Percentiles rank a stretch among this genome's conserved stretches.
Conservation (phyloP, 2,888 invertebrate species). For the Liposcelis brunnea region DNA sequence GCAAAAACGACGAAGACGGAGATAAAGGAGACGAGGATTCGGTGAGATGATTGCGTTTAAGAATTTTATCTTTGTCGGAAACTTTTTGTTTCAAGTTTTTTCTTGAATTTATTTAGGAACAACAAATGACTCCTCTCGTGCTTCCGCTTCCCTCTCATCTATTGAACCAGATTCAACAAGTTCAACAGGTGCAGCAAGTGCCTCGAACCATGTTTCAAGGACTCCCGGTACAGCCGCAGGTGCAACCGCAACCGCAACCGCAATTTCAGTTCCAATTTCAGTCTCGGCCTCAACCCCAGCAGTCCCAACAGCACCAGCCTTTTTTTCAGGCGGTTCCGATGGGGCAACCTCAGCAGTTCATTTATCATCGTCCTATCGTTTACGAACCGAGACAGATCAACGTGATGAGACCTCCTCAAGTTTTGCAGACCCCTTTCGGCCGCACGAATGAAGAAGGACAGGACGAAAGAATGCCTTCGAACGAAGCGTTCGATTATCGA, state of each 20-base stretch:
- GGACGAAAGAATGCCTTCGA: not conserved
- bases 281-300: not conserved
- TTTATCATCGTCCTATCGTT: not conserved
- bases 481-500: not conserved
- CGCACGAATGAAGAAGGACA: too few species aligned
- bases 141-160: conserved; percentile 1
- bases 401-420: too few species aligned
- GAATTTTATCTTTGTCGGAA: too few species aligned
- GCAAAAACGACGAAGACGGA: conserved; percentile 58
- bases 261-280: not conserved
- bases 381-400: too few species aligned
- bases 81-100: too few species aligned
- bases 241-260: not conserved
- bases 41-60: not conserved
- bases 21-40: not conserved
- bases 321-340: not conserved
- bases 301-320: not conserved
- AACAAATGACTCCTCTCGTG: not conserved
- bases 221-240: not conserved
- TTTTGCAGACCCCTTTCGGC: too few species aligned
- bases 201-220: not conserved
- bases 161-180: not conserved
- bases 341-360: not conserved
- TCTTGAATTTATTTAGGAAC: not conserved
- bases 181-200: not conserved